phyloP scores from a whole-genome alignment of 2,888 invertebrate genomes.

The Sympetrum striolatum region DNA sequence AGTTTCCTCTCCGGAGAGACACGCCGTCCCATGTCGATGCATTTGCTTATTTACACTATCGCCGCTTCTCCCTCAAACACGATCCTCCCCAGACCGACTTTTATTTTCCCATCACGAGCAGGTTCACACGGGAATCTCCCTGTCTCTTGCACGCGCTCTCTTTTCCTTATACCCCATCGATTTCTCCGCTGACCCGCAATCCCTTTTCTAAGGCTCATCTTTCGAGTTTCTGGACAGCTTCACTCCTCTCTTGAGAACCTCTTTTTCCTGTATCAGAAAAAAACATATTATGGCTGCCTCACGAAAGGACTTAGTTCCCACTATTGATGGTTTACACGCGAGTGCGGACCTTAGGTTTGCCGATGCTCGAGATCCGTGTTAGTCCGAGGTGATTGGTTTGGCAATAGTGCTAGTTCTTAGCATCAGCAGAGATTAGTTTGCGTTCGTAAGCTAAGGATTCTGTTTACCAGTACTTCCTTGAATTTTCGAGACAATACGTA shows the following conservation, averaged over 20 bases:
- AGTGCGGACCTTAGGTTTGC: no score
- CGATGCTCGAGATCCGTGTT: no score
- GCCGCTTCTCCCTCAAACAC: background rate
- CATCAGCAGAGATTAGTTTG: no score
- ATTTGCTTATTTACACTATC: background rate
- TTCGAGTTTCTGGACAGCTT: background rate
- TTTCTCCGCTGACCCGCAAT: background rate
- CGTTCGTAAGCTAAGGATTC: no score
- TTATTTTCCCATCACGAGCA: background rate
- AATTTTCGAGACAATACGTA: no score
- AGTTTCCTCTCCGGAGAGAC: background rate
- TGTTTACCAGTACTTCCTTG: no score
- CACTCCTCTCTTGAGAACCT: background rate
- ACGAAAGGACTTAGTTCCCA: no score
- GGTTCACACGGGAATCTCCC: background rate
- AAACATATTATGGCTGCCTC: no score
- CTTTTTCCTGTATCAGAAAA: no score
- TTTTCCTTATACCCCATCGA: background rate
- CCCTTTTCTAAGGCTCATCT: background rate
- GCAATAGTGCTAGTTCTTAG: no score
- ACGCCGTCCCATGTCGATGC: background rate
- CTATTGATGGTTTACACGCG: no score
- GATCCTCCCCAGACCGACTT: background rate
- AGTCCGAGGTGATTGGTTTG: no score
- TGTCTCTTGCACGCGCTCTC: background rate